phyloP scores from a whole-genome alignment of 2,113 vertebrate species.

The Myrmecobius fasciatus region DNA sequence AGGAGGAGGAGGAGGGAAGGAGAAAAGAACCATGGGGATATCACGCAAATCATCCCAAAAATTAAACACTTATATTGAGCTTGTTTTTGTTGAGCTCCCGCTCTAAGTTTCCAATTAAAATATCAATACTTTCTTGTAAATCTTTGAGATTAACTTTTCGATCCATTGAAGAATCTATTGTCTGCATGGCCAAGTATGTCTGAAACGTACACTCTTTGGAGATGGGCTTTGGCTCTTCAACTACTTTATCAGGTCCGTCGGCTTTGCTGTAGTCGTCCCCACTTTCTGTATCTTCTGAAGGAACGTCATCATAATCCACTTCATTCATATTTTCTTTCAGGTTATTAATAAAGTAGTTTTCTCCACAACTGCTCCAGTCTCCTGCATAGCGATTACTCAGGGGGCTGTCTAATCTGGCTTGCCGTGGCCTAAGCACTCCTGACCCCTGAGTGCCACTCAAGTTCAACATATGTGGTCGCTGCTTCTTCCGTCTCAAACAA shows the following conservation, averaged over 20 bases:
- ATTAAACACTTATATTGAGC: constrained; percentile 90
- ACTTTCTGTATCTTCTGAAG: constrained; percentile 86
- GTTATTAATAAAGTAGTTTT: constrained; percentile 87
- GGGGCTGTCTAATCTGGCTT: constrained; percentile 92
- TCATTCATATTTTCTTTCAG: constrained; percentile 82
- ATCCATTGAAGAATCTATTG: constrained; percentile 87
- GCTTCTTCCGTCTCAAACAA: constrained; percentile 90
- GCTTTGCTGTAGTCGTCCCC: constrained; percentile 80
- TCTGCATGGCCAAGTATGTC: constrained; percentile 92
- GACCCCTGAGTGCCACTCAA: constrained; percentile 84
- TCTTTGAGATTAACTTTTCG: constrained; percentile 94
- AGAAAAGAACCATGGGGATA: constrained; percentile 40
- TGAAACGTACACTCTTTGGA: constrained; percentile 87
- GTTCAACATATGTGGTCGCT: constrained; percentile 93
- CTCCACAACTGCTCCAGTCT: constrained; percentile 95
- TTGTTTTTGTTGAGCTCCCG: constrained; percentile 98
- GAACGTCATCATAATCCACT: constrained; percentile 92
- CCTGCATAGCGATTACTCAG: constrained; percentile 97
- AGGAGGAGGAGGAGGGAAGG: background rate
- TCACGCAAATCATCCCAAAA: background rate
- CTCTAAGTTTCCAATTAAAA: constrained; percentile 97
- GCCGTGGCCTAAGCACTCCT: constrained; percentile 89
- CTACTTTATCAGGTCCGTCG: constrained; percentile 70
- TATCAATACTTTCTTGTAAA: constrained; percentile 98
- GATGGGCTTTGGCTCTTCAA: constrained; percentile 51